phyloP scores from a whole-genome alignment of 2,113 vertebrate species.

The Acinonyx jubatus region DNA sequence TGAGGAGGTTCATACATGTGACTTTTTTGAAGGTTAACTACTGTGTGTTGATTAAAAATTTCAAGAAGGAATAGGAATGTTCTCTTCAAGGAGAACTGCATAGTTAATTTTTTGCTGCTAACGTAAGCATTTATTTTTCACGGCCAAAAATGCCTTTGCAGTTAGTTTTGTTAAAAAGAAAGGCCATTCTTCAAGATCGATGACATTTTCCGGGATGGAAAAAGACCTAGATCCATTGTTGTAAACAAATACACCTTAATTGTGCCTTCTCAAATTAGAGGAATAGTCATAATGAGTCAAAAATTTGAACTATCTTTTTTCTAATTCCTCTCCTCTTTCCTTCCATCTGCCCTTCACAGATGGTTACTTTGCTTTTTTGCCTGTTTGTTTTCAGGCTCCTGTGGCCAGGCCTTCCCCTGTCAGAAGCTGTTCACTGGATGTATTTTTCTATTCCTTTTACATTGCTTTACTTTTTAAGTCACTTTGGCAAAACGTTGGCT shows the following conservation, averaged over 20 bases:
- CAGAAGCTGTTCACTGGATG: not conserved
- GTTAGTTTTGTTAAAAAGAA: slow-evolving; percentile 36
- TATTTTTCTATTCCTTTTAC: slow-evolving; percentile 4
- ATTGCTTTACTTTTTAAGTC: slow-evolving; percentile 28
- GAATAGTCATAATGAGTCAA: not conserved
- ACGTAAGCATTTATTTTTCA: slow-evolving; percentile 32
- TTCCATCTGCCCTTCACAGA: not conserved
- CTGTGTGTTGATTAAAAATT: slow-evolving; percentile 46
- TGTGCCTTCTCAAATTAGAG: slow-evolving; percentile 79
- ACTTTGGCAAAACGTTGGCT: slow-evolving; percentile 36
- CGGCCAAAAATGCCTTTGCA: slow-evolving; percentile 19
- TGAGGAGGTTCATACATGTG: slow-evolving; percentile 44
- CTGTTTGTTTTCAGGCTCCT: not conserved
- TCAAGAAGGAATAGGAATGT: slow-evolving; percentile 22
- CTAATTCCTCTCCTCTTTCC: not conserved
- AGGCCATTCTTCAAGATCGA: slow-evolving; percentile 32
- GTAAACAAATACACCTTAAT: slow-evolving; percentile 36
- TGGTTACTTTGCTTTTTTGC: not conserved
- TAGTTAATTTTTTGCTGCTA: slow-evolving; percentile 32
- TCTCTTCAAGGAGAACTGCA: slow-evolving; percentile 33
- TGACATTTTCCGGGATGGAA: slow-evolving; percentile 25
- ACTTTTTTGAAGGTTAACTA: slow-evolving; percentile 8
- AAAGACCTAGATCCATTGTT: slow-evolving; percentile 8
- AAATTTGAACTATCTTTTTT: not conserved
- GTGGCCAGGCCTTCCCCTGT: not conserved